Evolutionary conservation across 2,888 invertebrate species (phyloP).

Genomic region (Phalangium opilio): DNA sequence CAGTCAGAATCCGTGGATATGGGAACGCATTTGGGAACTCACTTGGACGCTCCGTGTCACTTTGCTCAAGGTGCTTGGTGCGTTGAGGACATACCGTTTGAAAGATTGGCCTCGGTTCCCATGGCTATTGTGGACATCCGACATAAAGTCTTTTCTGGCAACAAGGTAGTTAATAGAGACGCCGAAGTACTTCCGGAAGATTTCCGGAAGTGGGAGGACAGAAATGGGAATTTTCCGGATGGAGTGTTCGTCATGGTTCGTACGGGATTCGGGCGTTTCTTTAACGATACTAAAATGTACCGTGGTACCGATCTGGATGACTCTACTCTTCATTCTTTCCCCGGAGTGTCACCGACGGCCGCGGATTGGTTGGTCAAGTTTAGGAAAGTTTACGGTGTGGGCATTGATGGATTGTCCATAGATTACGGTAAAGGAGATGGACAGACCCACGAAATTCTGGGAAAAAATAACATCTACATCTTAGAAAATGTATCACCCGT

Average conservation of each 20-base stretch:
- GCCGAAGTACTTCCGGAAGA: too few relatives aligned
- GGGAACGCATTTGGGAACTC: conserved; percentile 46
- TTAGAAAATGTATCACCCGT: conserved; percentile 48
- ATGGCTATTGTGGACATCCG: conserved; percentile 17
- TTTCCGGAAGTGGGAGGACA: conserved; percentile 29
- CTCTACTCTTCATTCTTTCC: too few relatives aligned
- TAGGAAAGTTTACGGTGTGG: conserved; percentile 43
- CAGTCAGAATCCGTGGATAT: conserved; percentile 39
- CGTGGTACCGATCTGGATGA: too few relatives aligned
- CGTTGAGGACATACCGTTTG: conserved; percentile 38
- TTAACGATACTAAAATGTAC: conserved; percentile 22
- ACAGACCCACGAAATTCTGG: conserved; percentile 39
- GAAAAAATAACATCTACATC: conserved; percentile 33
- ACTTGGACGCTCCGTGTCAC: conserved; percentile 47
- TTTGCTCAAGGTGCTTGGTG: conserved; percentile 36
- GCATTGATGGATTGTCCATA: conserved; percentile 46
- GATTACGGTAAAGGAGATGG: conserved; percentile 40
- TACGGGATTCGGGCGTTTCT: conserved; percentile 30
- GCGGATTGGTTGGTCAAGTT: conserved; percentile 43
- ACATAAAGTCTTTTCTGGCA: too few relatives aligned
- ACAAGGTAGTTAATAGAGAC: too few relatives aligned
- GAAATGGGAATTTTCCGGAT: conserved; percentile 31
- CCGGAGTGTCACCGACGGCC: conserved; percentile 42
- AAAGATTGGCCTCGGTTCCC: conserved; percentile 31
- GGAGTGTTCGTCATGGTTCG: conserved; percentile 34